Percentiles rank a stretch among this genome's conserved stretches.
These are phyloP conservation scores for Blastomussa wellsi DNA, from an alignment of 92 coral and sea anemone genomes.

Conservation along the genomic window DNA sequence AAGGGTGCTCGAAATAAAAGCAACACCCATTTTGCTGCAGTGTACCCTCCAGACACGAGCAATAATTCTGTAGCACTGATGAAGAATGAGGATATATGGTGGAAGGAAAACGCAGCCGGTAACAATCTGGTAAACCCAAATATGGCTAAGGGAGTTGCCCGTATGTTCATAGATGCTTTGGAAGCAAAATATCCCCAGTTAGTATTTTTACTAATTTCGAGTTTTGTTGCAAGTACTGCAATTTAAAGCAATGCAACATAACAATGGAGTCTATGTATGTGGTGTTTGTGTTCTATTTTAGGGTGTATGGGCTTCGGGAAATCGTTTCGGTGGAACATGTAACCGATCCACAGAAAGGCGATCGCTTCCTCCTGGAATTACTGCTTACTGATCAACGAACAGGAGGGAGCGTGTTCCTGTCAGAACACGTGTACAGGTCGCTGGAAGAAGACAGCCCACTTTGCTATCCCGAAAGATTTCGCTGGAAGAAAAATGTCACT, in stretches of 20 bases:
- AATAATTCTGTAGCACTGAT: slow-evolving; percentile 70
- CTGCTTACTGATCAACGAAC: slow-evolving; percentile 59
- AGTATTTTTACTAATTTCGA: not conserved
- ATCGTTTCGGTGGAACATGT: slow-evolving; percentile 74
- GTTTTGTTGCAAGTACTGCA: not conserved
- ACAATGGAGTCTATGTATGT: not conserved
- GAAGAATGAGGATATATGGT: slow-evolving; percentile 73
- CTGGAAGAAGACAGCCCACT: slow-evolving; percentile 47
- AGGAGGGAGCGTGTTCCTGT: slow-evolving; percentile 46
- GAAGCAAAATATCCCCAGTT: slow-evolving; percentile 60
- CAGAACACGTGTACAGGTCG: slow-evolving; percentile 82
- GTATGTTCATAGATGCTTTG: slow-evolving; percentile 60
- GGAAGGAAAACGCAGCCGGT: slow-evolving; percentile 82
- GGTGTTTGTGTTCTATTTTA: not conserved
- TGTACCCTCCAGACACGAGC: slow-evolving; percentile 80
- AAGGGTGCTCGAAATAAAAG: slow-evolving; percentile 89
- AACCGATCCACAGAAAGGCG: slow-evolving; percentile 69
- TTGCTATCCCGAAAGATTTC: slow-evolving; percentile 81
- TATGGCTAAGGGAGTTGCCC: slow-evolving; percentile 62
- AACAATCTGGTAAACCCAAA: slow-evolving; percentile 66
- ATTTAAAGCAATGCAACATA: not conserved
- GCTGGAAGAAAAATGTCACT: slow-evolving; percentile 73
- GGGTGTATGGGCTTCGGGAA: slow-evolving; percentile 41
- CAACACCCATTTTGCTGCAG: slow-evolving; percentile 90
- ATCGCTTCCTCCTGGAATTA: slow-evolving; percentile 83